Evolutionary conservation across 2,797 vertebrate genomes (phyloP).

Genomic region (Periparus ater): DNA sequence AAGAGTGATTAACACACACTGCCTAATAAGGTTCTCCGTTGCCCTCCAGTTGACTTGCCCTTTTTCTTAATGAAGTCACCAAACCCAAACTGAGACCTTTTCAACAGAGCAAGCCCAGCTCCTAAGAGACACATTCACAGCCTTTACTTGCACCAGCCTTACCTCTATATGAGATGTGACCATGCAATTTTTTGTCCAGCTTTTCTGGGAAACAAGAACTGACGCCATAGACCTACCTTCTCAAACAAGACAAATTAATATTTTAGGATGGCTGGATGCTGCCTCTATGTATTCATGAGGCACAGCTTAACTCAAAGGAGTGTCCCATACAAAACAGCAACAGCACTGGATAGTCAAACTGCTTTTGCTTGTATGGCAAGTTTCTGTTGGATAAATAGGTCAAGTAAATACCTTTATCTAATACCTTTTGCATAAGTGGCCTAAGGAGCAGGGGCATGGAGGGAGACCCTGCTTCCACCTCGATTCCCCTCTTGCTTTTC

Average conservation of each 20-base stretch:
- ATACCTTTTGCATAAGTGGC: background rate
- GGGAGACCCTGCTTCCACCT: background rate
- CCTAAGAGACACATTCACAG: background rate
- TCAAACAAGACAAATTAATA: background rate
- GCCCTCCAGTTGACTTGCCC: background rate
- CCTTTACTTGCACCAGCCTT: background rate
- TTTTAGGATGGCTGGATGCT: background rate
- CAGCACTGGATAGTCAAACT: constrained; percentile 46
- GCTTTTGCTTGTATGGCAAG: constrained; percentile 54
- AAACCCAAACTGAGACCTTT: background rate
- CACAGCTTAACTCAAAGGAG: constrained; percentile 36
- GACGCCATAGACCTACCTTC: background rate
- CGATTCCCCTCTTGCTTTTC: background rate
- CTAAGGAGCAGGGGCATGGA: background rate
- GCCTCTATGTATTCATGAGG: constrained; percentile 2
- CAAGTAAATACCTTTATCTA: constrained; percentile 55
- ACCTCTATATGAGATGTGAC: background rate
- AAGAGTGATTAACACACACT: background rate
- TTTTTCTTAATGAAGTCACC: background rate
- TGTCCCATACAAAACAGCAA: constrained; percentile 28
- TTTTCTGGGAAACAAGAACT: background rate
- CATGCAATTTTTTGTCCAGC: background rate
- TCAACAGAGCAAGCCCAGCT: background rate
- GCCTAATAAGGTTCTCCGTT: background rate
- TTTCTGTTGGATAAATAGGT: constrained; percentile 63